phyloP scores from a whole-genome alignment of 2,113 vertebrate genomes.

The Sorex fumeus region DNA sequence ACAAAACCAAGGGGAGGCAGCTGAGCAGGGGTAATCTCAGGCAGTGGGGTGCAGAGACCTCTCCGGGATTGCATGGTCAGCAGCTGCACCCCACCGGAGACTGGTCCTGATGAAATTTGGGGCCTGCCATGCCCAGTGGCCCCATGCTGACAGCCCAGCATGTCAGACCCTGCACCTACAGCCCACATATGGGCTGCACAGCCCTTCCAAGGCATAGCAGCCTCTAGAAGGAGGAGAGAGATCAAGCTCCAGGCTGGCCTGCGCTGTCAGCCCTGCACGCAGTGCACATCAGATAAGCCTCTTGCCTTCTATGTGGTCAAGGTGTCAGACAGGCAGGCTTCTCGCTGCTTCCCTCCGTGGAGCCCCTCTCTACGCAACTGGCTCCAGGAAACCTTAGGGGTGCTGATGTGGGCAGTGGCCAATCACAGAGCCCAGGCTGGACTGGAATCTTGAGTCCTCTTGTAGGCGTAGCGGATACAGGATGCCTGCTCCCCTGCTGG shows the following conservation, averaged over 20 bases:
- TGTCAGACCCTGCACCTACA: neutral
- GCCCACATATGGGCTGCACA: neutral
- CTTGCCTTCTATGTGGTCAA: constrained; percentile 77
- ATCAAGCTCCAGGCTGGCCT: constrained; percentile 47
- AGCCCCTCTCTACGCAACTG: constrained; percentile 32
- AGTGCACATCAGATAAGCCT: constrained; percentile 62
- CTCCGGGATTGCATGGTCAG: neutral
- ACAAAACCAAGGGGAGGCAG: neutral
- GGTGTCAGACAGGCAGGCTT: constrained; percentile 77
- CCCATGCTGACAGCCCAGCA: neutral
- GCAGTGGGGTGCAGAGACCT: neutral
- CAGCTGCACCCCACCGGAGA: accelerated
- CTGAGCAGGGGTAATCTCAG: neutral
- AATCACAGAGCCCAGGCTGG: neutral
- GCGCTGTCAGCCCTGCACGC: neutral
- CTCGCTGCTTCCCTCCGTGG: constrained; percentile 5
- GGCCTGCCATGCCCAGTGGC: neutral
- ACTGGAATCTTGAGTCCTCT: neutral
- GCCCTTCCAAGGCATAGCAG: neutral
- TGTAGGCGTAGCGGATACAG: neutral
- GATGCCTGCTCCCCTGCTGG: neutral
- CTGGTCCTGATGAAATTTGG: accelerated
- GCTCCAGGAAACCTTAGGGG: constrained; percentile 43
- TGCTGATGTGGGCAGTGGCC: neutral
- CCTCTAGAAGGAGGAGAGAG: constrained; percentile 30